Percentiles rank a stretch among this genome's conserved stretches.
These are phyloP conservation scores for Bombus waltoni DNA, from an alignment of 1,140 invertebrate species.

Conservation along the genomic window DNA sequence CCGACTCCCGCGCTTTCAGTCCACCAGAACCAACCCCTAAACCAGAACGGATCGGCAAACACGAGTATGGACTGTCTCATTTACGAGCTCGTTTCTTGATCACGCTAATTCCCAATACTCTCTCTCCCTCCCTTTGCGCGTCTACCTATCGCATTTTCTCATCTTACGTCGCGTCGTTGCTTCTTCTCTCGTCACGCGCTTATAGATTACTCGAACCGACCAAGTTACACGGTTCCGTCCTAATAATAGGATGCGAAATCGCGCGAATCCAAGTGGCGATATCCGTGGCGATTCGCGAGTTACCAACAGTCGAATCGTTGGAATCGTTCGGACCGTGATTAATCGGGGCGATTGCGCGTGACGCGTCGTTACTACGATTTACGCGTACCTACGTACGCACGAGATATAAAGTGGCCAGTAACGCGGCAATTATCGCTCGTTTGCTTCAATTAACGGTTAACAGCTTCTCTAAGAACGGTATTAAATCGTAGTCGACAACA, in stretches of 20 bases:
- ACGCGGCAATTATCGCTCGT: slow-evolving; percentile 39
- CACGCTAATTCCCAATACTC: not conserved
- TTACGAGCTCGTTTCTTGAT: not conserved
- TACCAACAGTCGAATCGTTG: not conserved
- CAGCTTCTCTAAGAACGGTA: slow-evolving; percentile 23
- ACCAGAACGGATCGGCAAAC: slow-evolving; percentile 26
- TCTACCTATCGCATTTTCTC: not conserved
- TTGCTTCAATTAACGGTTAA: slow-evolving; percentile 29
- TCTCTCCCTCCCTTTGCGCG: not conserved
- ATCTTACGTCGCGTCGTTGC: not conserved
- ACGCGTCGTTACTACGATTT: slow-evolving; percentile 26
- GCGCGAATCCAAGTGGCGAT: slow-evolving; percentile 12
- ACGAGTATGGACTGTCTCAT: not conserved
- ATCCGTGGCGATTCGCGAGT: slow-evolving; percentile 4
- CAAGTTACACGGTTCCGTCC: not conserved
- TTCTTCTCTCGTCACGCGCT: not conserved
- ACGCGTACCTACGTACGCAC: slow-evolving; percentile 13
- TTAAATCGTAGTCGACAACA: slow-evolving; percentile 8
- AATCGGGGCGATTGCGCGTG: slow-evolving; percentile 11
- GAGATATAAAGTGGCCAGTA: slow-evolving; percentile 13
- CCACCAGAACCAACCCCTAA: slow-evolving; percentile 21
- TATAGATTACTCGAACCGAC: not conserved
- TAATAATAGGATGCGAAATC: not conserved
- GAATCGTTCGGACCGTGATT: slow-evolving; percentile 11
- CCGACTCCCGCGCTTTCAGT: slow-evolving; percentile 27